Percentiles rank a stretch among this genome's conserved stretches.
Evolutionary conservation across 92 coral and sea anemone species (phyloP).

Genomic region (Galaxea fascicularis): DNA sequence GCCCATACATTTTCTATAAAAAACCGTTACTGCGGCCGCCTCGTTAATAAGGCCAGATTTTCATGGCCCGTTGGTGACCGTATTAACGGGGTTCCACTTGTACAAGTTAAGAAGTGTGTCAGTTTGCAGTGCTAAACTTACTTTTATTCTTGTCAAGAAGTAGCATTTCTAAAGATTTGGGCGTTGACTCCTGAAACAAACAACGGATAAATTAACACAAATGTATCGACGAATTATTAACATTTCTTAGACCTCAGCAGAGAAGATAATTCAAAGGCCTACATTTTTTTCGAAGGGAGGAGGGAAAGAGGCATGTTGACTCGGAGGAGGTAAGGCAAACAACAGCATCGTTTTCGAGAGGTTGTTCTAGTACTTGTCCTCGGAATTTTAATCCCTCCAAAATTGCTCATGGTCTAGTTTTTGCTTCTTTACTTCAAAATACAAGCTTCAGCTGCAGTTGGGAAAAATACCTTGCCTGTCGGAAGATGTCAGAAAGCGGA

Average conservation of each 20-base stretch:
- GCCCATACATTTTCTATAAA: no score
- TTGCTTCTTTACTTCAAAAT: no score
- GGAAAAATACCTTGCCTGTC: background rate
- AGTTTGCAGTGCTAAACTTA: slow-evolving; percentile 23
- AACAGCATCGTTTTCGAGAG: no score
- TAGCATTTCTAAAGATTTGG: slow-evolving; percentile 96
- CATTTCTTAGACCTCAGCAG: background rate
- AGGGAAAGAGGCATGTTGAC: no score
- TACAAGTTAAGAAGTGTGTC: background rate
- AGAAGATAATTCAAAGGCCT: background rate
- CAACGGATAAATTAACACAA: background rate
- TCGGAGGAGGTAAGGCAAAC: background rate
- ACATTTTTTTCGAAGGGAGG: background rate
- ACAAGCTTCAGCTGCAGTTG: no score
- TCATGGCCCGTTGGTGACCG: no score
- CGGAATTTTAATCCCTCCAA: no score
- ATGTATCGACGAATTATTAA: background rate
- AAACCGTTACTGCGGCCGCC: no score
- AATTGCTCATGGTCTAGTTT: no score
- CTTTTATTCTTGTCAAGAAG: slow-evolving; percentile 96
- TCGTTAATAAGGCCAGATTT: no score
- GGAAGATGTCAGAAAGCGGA: background rate
- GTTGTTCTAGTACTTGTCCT: no score
- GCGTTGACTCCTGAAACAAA: slow-evolving; percentile 69
- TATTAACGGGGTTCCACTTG: no score